These are phyloP conservation scores for Colius striatus DNA, from an alignment of 2,113 vertebrate genomes.

Conservation along the genomic window DNA sequence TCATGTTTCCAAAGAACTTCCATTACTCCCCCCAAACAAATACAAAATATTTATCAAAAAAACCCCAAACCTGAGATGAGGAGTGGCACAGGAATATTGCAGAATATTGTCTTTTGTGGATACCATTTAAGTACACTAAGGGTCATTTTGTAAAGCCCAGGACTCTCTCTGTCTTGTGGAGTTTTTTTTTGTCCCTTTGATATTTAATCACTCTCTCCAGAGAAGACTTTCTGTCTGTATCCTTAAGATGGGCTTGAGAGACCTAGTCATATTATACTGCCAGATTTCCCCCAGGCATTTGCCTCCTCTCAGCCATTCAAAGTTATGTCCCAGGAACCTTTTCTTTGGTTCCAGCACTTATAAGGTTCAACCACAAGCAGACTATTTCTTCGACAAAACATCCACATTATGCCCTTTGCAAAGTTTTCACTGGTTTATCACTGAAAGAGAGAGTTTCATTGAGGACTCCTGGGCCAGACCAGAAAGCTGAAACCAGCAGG, in stretches of 20 bases:
- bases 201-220: not conserved
- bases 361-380: not conserved
- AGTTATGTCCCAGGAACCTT: not conserved
- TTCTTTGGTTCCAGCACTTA: not conserved
- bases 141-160: not conserved
- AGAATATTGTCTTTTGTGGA: not conserved
- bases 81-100: not conserved
- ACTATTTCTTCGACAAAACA: not conserved
- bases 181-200: not conserved
- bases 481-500: not conserved
- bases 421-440: not conserved
- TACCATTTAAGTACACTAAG: not conserved
- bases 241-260: not conserved
- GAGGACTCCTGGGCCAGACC: not conserved
- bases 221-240: not conserved
- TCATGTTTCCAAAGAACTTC: not conserved
- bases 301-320: not conserved
- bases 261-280: not conserved
- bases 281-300: not conserved
- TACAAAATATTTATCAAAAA: not conserved
- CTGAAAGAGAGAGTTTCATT: not conserved
- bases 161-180: not conserved
- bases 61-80: accelerated
- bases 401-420: not conserved
- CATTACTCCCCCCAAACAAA: not conserved